Conservation (phyloP, 2,797 vertebrate genomes). For the Sebastes dallii region DNA sequence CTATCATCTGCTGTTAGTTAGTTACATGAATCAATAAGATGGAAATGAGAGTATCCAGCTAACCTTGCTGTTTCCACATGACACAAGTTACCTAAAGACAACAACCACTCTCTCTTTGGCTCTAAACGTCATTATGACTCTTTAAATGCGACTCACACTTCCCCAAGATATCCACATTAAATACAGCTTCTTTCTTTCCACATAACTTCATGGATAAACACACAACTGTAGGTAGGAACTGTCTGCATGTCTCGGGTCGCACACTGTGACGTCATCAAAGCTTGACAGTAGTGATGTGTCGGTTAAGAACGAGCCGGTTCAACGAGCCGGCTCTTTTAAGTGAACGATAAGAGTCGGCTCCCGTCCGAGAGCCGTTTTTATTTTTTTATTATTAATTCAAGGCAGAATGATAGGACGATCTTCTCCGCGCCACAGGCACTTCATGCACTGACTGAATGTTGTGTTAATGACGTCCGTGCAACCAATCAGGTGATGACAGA, state of each 20-base stretch:
- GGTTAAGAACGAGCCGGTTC: fast-evolving
- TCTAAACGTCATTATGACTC: not conserved
- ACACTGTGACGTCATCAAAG: constrained; percentile 44
- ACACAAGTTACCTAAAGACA: not conserved
- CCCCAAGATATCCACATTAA: not conserved
- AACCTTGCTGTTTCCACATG: not conserved
- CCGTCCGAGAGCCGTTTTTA: no score
- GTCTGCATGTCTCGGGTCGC: constrained; percentile 30
- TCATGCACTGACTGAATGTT: no score
- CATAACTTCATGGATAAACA: not conserved
- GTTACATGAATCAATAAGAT: not conserved
- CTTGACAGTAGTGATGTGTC: constrained; percentile 14
- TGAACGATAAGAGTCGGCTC: no score
- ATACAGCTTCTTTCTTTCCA: not conserved
- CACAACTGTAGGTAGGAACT: not conserved
- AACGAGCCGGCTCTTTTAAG: no score
- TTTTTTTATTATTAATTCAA: no score
- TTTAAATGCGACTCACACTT: not conserved
- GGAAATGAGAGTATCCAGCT: not conserved
- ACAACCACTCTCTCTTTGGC: not conserved
- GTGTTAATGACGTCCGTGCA: no score
- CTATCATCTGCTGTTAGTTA: not conserved
- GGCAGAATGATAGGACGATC: no score
- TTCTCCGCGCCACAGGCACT: no score
- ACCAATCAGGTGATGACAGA: no score